These are phyloP conservation scores for Nothocercus julius DNA, from an alignment of 2,113 vertebrate genomes.

Conservation along the genomic window DNA sequence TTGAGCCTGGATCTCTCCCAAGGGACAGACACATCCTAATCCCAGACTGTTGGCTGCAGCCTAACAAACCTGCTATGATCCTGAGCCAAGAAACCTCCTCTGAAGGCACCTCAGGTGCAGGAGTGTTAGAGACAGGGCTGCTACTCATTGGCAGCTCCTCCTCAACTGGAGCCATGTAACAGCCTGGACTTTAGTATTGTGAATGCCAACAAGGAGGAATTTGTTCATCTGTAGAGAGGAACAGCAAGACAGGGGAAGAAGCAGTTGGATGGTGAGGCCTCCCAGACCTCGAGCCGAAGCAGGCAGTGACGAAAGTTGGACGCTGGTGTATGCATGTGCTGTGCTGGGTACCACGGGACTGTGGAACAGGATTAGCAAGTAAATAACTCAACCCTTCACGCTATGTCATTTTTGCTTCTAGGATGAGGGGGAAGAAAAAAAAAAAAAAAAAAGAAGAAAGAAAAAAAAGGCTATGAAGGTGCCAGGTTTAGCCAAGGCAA, in stretches of 20 bases:
- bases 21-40: no score
- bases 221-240: not conserved
- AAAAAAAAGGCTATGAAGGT: not conserved
- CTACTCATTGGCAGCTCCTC: not conserved
- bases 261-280: not conserved
- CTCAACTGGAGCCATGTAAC: not conserved
- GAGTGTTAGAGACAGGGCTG: not conserved
- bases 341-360: fast-evolving
- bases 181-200: not conserved
- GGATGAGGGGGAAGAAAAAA: not conserved
- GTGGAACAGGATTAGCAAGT: not conserved
- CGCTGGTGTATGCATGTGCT: not conserved
- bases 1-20: not conserved
- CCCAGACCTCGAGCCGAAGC: not conserved
- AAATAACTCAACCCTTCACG: not conserved
- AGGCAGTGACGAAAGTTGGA: not conserved
- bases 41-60: not conserved
- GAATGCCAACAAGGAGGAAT: not conserved
- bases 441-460: not conserved
- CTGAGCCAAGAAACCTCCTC: not conserved
- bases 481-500: not conserved
- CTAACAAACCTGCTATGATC: not conserved
- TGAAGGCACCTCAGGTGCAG: not conserved
- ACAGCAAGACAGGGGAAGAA: not conserved
- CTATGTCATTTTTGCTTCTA: not conserved